Evolutionary conservation across 2,797 vertebrate species (phyloP).

Genomic region (Salarias fasciatus): DNA sequence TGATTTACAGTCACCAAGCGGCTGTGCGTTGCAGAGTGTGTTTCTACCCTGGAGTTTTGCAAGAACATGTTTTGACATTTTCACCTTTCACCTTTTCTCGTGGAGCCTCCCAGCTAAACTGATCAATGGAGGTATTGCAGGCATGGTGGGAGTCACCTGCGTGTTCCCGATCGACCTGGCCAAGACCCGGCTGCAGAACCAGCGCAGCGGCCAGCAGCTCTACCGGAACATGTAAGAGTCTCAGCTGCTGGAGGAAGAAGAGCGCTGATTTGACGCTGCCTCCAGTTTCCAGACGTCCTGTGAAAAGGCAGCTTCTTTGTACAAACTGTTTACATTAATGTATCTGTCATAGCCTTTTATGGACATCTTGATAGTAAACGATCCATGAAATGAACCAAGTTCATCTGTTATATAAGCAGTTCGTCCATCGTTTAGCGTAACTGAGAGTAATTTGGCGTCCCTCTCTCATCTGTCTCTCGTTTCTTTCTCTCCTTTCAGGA

Average conservation of each 20-base stretch:
- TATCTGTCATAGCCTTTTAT: too few species aligned
- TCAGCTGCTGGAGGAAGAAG: too few species aligned
- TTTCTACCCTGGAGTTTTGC: not conserved
- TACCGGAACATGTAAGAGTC: slow-evolving; percentile 87
- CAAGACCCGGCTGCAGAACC: slow-evolving; percentile 90
- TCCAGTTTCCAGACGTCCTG: too few species aligned
- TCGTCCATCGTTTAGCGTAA: too few species aligned
- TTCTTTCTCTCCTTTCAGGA: slow-evolving; percentile 65
- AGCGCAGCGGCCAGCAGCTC: slow-evolving; percentile 83
- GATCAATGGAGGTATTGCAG: slow-evolving; percentile 89
- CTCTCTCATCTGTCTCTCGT: not conserved
- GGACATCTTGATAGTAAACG: too few species aligned
- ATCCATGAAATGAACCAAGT: too few species aligned
- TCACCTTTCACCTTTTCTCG: not conserved
- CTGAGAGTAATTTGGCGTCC: too few species aligned
- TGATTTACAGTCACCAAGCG: not conserved
- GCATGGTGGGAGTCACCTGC: slow-evolving; percentile 89
- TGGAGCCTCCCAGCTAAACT: slow-evolving; percentile 88
- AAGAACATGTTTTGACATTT: slow-evolving; percentile 17
- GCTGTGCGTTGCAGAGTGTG: not conserved
- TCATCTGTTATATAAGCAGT: too few species aligned
- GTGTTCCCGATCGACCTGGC: slow-evolving; percentile 90
- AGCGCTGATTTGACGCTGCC: too few species aligned
- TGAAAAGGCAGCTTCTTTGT: too few species aligned
- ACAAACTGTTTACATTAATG: too few species aligned